Evolutionary conservation across 2,797 vertebrate species (phyloP).

Genomic region (Triplophysa yarkandensis): DNA sequence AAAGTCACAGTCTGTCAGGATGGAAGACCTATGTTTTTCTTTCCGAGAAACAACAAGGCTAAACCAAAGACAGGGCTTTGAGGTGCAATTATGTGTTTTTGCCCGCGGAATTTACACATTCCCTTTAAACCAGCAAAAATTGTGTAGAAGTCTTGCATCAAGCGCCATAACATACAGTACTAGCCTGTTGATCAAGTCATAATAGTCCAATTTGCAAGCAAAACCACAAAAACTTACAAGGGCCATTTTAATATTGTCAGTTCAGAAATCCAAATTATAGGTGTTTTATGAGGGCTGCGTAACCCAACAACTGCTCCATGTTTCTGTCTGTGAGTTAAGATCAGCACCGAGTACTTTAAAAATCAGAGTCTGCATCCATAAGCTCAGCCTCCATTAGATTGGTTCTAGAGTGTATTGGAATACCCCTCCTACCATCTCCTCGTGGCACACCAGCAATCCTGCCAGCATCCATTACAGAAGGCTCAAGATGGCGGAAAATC

Average conservation of each 20-base stretch:
- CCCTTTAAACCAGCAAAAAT: neutral
- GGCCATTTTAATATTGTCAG: neutral
- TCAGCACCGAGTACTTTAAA: conserved; percentile 67
- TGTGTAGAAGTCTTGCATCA: neutral
- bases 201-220: neutral
- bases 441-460: conserved; percentile 67
- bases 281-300: neutral
- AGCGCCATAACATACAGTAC: no score
- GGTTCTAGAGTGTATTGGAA: conserved; percentile 89
- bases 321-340: conserved; percentile 2
- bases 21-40: neutral
- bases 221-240: neutral
- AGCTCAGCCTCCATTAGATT: conserved; percentile 93
- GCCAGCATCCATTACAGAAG: conserved; percentile 53
- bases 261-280: conserved; percentile 22
- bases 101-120: neutral
- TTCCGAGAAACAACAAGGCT: neutral
- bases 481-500: conserved; percentile 54
- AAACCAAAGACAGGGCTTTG: neutral
- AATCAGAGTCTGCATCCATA: conserved; percentile 91
- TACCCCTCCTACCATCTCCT: conserved; percentile 73
- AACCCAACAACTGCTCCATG: neutral
- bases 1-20: neutral
- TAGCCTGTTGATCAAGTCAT: conserved; percentile 1
- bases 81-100: neutral